Conservation (phyloP, 1,140 invertebrate species). For the Drosophila simulans region DNA sequence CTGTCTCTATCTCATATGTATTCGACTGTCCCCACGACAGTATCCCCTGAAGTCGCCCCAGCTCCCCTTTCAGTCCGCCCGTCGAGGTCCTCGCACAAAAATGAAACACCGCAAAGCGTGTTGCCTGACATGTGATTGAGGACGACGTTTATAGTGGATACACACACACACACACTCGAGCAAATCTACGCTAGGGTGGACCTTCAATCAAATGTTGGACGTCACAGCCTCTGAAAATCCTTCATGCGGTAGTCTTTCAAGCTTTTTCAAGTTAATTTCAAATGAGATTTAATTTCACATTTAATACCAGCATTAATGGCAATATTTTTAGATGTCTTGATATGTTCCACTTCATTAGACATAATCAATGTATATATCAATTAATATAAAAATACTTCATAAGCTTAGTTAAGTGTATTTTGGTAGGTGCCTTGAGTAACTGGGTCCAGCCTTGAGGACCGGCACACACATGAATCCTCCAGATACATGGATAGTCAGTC, state of each 20-base stretch:
- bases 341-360: too few species aligned
- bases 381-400: too few species aligned
- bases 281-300: too few species aligned
- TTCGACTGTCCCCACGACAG: slow-evolving; percentile 65
- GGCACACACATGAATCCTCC: slow-evolving; percentile 11
- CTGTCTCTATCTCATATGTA: slow-evolving; percentile 70
- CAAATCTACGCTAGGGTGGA: slow-evolving; percentile 4
- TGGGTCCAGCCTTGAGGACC: slow-evolving; percentile 17
- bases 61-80: not conserved
- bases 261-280: too few species aligned
- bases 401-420: too few species aligned
- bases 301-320: too few species aligned
- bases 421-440: not conserved
- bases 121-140: slow-evolving; percentile 79
- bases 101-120: slow-evolving; percentile 73
- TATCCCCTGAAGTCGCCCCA: slow-evolving; percentile 5
- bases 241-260: too few species aligned
- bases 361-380: too few species aligned
- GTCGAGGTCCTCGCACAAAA: slow-evolving; percentile 36
- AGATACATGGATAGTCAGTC: slow-evolving; percentile 26
- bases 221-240: too few species aligned
- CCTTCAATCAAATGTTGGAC: not conserved
- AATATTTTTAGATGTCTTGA: too few species aligned
- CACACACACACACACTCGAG: slow-evolving; percentile 9
- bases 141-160: slow-evolving; percentile 72